Conservation (phyloP, 2,113 vertebrate genomes). For the Prietella phreatophila region DNA sequence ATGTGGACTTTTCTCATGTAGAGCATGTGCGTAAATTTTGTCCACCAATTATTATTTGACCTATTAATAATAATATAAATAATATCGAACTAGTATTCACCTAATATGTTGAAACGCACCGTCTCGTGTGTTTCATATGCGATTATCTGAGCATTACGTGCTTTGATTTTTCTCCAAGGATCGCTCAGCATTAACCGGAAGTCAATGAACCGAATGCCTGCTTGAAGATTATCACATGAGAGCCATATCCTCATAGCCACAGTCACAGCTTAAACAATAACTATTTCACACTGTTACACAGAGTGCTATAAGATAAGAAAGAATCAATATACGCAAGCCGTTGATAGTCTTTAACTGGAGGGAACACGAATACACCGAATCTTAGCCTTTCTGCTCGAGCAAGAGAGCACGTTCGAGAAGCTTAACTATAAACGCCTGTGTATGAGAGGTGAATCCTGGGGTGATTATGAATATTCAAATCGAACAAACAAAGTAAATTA, state of each 20-base stretch:
- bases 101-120: not conserved
- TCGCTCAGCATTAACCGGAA: not conserved
- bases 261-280: not conserved
- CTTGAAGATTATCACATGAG: not conserved
- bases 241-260: not conserved
- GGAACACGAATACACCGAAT: not conserved
- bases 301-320: not conserved
- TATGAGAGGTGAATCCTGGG: slow-evolving; percentile 42
- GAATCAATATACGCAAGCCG: not conserved
- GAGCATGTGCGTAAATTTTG: too few relatives aligned
- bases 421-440: slow-evolving; percentile 36
- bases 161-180: not conserved
- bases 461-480: slow-evolving; percentile 55
- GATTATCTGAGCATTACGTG: too few relatives aligned
- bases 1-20: not conserved
- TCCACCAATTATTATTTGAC: too few relatives aligned
- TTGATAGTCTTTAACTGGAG: not conserved
- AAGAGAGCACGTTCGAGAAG: slow-evolving; percentile 24
- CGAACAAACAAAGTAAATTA: slow-evolving; percentile 49
- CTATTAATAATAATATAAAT: too few relatives aligned
- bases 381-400: slow-evolving; percentile 6
- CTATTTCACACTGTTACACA: not conserved
- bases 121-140: not conserved
- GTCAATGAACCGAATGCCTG: not conserved
- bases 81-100: too few relatives aligned